Evolutionary conservation across 2,113 vertebrate species (phyloP), one percentile per base, ranked within the genome.

Genomic region (Pituophis catenifer): DNA sequence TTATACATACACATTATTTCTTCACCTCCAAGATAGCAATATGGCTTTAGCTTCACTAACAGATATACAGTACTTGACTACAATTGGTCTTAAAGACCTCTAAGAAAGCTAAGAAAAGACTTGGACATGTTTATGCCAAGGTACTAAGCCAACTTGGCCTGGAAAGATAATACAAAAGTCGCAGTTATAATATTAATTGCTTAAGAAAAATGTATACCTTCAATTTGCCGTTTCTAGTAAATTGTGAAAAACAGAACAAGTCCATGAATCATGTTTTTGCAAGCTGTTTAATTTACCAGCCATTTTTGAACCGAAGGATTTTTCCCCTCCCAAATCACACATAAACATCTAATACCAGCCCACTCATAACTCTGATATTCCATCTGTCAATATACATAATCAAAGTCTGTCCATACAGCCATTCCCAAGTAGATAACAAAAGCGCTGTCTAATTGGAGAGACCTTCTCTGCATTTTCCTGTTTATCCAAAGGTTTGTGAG

Each of bases 1-100:
- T 97, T 97, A 96, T 94, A 92, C 89, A 91, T 96, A 98, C 97
- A 98, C 95, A 95, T 98, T 96, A 97, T 97, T 86, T 48, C 95
- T 92, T 97, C 97, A 97, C 96, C 96, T 97, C 94, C 95, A 94
- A 48, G 94, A 95, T 96, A 91, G 94, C 97, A 97, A 97, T 97
- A 97, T 95, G 91, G 94, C 91, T 94, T 96, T 92, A 50, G 54
- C 59, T 86, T 93, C 90, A 11, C 59, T 90, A 87, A 85, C 89
- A 3, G 65, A 0, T 53, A 89, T 48, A 44, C 38, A 44, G 38
- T 89, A 17, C 90, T 8, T 21, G 75, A 7, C 86, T 75, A 95
- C 93, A 94, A 95, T 89, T 93, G 93, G 91, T 95, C 95, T 92
- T 62, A 88, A 93, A 88, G 94, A 94, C 94, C 94, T 92, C 89